Evolutionary conservation across 1,140 invertebrate species (phyloP), one percentile per base, ranked within the genome.

Genomic region (Trichomalopsis sarcophagae): DNA sequence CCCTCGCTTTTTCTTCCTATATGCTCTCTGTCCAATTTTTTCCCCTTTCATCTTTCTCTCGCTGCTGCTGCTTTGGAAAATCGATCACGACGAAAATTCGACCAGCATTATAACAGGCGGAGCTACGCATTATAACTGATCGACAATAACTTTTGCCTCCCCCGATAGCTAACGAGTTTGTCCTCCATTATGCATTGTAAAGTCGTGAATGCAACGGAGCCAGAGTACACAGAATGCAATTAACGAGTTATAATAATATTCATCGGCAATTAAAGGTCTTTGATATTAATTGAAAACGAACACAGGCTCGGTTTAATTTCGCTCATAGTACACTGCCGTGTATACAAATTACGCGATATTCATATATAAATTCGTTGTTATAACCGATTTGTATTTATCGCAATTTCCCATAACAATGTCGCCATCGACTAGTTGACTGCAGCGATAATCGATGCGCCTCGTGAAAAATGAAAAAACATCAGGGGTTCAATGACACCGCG

Each of bases 1-100:
- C 87, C 86, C 88, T 85, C 86, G 89, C 62, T 80, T 80, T 80
- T 80, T 80, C 62, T 69, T 62, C 27, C 47, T 55, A 23, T 1
- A 27, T 62, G 14, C 66, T n/a, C 36, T 36, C 66, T 80, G 47
- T 71, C 17, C 0, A 23, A 23, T 40, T 69, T 69, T 69, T 66
- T 79, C 21, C 36, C 36, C 66, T 80, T 69, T 80, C 78, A 55
- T 55, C 75, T 77, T 14, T 40, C 40, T 36, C 71, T 73, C 27
- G 4, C 71, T 36, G 14, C 30, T 11, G n/a, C n/a, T n/a, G 66
- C 66, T 27, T 36, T 36, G 33, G 33, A 36, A 36, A 36, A 66
- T 66, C 14, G 62, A 3, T 11, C 10, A 11, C 47, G 47, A 11
- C 47, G 36, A 5, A 7, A 9, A 5, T n/a, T n/a, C n/a, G n/a